Conservation (phyloP, 2,888 invertebrate species). For the Ophion slaviceki region DNA sequence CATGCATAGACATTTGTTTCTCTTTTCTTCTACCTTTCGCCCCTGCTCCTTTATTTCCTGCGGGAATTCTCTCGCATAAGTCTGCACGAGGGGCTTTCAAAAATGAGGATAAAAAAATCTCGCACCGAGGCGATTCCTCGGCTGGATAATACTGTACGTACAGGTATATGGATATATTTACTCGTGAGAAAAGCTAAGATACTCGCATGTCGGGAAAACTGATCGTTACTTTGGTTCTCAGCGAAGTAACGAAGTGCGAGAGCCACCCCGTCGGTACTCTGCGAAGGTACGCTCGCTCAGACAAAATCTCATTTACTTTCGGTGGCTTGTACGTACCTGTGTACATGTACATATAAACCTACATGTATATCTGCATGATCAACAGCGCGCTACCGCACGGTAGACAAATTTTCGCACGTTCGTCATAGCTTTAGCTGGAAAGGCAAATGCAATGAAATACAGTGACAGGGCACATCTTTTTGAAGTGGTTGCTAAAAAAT, state of each 20-base stretch:
- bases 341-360: too few species aligned
- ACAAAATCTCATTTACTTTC: conserved; percentile 56
- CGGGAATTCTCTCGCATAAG: conserved; percentile 8
- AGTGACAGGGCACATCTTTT: too few species aligned
- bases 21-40: not conserved
- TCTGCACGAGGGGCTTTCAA: not conserved
- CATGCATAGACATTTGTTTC: not conserved
- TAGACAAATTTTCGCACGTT: too few species aligned
- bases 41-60: conserved; percentile 5
- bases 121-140: not conserved
- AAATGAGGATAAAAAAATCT: not conserved
- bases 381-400: too few species aligned
- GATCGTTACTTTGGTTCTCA: conserved; percentile 46
- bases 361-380: too few species aligned
- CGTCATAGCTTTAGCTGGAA: too few species aligned
- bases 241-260: conserved; percentile 53
- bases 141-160: not conserved
- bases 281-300: conserved; percentile 27
- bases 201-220: conserved; percentile 39
- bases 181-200: conserved; percentile 3
- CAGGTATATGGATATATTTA: conserved; percentile 5
- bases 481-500: too few species aligned
- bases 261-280: conserved; percentile 48
- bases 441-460: too few species aligned
- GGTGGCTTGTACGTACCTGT: not conserved